Percentiles rank a stretch among this genome's conserved stretches.
phyloP scores from a whole-genome alignment of 2,113 vertebrate species.

The Hassar affinis region DNA sequence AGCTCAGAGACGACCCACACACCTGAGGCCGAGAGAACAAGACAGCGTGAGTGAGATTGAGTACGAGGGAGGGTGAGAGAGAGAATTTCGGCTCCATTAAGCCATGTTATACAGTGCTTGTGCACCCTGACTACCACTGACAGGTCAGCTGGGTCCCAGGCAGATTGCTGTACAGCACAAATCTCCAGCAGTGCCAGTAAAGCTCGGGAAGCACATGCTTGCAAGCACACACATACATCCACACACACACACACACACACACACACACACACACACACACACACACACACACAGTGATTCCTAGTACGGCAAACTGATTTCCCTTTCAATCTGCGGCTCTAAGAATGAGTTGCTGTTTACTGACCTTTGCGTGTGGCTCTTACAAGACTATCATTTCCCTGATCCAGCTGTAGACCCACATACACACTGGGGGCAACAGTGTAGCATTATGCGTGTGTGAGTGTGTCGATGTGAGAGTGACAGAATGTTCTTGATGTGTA shows the following conservation, averaged over 20 bases:
- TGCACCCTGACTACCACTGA: slow-evolving; percentile 60
- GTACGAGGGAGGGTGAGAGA: slow-evolving; percentile 36
- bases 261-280: no score
- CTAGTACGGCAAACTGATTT: slow-evolving; percentile 61
- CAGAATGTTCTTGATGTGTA: not conserved
- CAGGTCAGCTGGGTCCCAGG: slow-evolving; percentile 64
- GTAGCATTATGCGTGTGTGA: not conserved
- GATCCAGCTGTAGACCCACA: slow-evolving; percentile 6
- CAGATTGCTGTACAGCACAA: slow-evolving; percentile 54
- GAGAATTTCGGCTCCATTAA: slow-evolving; percentile 60
- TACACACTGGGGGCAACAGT: not conserved
- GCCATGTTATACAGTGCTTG: slow-evolving; percentile 40
- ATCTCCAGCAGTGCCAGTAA: slow-evolving; percentile 30
- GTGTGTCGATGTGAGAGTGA: not conserved
- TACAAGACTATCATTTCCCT: slow-evolving; percentile 41
- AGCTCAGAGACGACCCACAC: not conserved
- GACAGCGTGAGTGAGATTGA: slow-evolving; percentile 1
- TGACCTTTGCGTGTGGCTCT: slow-evolving; percentile 60
- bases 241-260: no score
- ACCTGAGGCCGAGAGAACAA: slow-evolving; percentile 24
- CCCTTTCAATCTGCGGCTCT: slow-evolving; percentile 62
- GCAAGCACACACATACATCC: slow-evolving; percentile 38
- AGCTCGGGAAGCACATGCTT: not conserved
- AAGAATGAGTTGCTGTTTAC: slow-evolving; percentile 60
- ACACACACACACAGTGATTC: slow-evolving; percentile 29